Conservation (phyloP, 2,888 invertebrate genomes). For the Leptinotarsa juncta region DNA sequence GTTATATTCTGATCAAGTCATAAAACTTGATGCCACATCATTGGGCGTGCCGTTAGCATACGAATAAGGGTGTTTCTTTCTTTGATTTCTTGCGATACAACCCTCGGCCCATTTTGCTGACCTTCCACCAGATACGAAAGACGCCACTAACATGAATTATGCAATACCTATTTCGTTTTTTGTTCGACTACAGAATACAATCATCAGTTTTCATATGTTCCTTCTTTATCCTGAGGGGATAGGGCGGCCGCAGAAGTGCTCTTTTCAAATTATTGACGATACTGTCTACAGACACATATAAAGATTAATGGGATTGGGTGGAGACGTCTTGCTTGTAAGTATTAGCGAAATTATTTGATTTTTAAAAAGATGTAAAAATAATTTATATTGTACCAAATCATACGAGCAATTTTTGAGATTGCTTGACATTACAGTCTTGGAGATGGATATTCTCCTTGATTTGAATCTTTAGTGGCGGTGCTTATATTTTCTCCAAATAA, state of each 20-base stretch:
- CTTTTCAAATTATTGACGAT: slow-evolving; percentile 33
- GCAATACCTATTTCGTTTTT: slow-evolving; percentile 55
- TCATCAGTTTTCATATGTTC: slow-evolving; percentile 47
- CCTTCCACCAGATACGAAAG: slow-evolving; percentile 56
- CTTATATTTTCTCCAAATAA: too few species aligned
- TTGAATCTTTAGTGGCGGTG: too few species aligned
- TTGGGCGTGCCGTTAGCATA: slow-evolving; percentile 62
- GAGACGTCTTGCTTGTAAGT: too few species aligned
- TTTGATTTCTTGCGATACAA: slow-evolving; percentile 61
- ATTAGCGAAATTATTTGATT: too few species aligned
- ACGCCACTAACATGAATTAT: slow-evolving; percentile 59
- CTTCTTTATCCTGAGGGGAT: slow-evolving; percentile 26
- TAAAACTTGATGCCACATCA: slow-evolving; percentile 65
- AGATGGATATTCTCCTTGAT: too few species aligned
- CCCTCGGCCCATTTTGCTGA: slow-evolving; percentile 56
- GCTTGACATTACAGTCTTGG: too few species aligned
- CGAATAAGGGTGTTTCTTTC: slow-evolving; percentile 63
- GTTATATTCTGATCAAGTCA: slow-evolving; percentile 66
- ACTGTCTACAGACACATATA: too few species aligned
- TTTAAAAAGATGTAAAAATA: too few species aligned
- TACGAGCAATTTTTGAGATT: too few species aligned
- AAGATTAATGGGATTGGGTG: too few species aligned
- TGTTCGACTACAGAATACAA: slow-evolving; percentile 44
- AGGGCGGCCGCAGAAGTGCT: slow-evolving; percentile 17
- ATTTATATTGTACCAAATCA: too few species aligned